Evolutionary conservation across 2,888 invertebrate genomes (phyloP).

Genomic region (Leucophora obtusa): DNA sequence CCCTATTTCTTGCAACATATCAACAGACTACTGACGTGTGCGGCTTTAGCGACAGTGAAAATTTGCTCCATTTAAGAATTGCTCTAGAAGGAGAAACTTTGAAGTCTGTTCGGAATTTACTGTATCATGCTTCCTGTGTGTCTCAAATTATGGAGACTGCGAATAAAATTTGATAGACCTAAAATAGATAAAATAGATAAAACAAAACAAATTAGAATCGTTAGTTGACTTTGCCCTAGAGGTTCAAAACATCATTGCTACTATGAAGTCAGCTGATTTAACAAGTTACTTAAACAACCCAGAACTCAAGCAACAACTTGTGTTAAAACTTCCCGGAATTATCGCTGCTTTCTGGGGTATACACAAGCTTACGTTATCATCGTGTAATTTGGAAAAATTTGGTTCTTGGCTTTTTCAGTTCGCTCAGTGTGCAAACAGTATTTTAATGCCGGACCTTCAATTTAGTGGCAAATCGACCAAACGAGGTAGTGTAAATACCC

Average conservation of each 20-base stretch:
- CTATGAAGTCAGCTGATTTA: slow-evolving; percentile 54
- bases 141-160: slow-evolving; percentile 50
- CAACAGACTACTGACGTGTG: slow-evolving; percentile 52
- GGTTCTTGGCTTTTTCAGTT: slow-evolving; percentile 50
- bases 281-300: slow-evolving; percentile 55
- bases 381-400: slow-evolving; percentile 51
- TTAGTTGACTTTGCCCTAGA: too few species aligned
- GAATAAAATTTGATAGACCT: slow-evolving; percentile 51
- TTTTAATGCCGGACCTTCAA: slow-evolving; percentile 34
- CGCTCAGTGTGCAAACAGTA: slow-evolving; percentile 45
- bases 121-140: too few species aligned
- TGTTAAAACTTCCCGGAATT: slow-evolving; percentile 33
- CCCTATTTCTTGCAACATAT: slow-evolving; percentile 45
- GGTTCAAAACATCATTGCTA: slow-evolving; percentile 56
- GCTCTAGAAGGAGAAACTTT: slow-evolving; percentile 19
- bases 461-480: slow-evolving; percentile 1
- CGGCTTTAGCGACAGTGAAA: slow-evolving; percentile 53
- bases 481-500: slow-evolving; percentile 48
- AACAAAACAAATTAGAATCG: slow-evolving; percentile 18
- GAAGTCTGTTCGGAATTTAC: slow-evolving; percentile 37
- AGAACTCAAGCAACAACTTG: slow-evolving; percentile 46
- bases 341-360: slow-evolving; percentile 50
- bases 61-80: slow-evolving; percentile 39
- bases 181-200: slow-evolving; percentile 47
- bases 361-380: slow-evolving; percentile 42